Evolutionary conservation across 2,113 vertebrate species (phyloP).

Genomic region (Microcebus lehilahytsara): DNA sequence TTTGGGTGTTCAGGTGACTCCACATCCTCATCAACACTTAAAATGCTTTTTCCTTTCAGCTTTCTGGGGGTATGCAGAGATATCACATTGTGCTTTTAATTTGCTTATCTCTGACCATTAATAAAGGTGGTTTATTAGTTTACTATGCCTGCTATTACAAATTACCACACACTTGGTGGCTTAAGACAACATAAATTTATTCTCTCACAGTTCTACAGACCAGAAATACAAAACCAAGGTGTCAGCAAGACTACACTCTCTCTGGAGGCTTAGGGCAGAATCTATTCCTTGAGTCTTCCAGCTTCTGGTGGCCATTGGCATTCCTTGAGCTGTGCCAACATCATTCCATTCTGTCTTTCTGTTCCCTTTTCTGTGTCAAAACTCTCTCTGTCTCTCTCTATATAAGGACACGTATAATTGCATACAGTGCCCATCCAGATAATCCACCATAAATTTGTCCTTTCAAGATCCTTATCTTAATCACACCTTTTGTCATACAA

Average conservation of each 20-base stretch:
- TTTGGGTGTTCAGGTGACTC: not conserved
- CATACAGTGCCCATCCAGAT: not conserved
- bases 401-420: not conserved
- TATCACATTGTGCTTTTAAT: not conserved
- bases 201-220: not conserved
- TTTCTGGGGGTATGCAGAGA: not conserved
- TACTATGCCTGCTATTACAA: not conserved
- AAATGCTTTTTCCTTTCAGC: conserved; percentile 11
- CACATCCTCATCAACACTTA: not conserved
- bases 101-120: not conserved
- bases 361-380: not conserved
- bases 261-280: not conserved
- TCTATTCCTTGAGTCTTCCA: not conserved
- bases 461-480: not conserved
- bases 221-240: not conserved
- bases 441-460: not conserved
- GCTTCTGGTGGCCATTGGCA: not conserved
- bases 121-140: not conserved
- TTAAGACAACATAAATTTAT: not conserved
- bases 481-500: not conserved
- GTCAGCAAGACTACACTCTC: not conserved
- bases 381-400: not conserved
- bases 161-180: not conserved
- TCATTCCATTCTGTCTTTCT: not conserved
- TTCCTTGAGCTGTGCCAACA: not conserved